A percentile compares a stretch with the other conserved stretches of the same genome.
Evolutionary conservation across 2,113 vertebrate species (phyloP).

Genomic region (Sorex fumeus): DNA sequence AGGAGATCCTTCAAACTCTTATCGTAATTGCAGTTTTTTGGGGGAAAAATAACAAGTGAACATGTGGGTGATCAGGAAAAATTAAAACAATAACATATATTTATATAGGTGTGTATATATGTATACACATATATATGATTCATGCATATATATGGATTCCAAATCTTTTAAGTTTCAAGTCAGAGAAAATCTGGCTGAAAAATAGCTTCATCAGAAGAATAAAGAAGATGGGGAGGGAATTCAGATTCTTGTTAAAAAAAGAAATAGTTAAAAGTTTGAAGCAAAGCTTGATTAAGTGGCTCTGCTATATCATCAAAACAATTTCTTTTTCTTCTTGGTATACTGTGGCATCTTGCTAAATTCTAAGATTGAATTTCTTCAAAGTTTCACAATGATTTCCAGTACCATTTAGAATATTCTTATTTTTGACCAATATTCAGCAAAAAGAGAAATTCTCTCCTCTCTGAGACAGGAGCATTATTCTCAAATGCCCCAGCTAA

Average conservation of each 20-base stretch:
- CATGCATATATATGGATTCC: too few species aligned
- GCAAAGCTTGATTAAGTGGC: background rate
- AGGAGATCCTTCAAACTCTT: background rate
- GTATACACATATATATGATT: too few species aligned
- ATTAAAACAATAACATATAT: background rate
- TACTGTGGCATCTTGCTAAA: background rate
- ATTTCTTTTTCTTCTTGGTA: conserved; percentile 45
- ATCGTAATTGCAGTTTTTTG: background rate
- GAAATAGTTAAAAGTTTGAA: conserved; percentile 23
- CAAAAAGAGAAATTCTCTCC: background rate
- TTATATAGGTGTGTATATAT: too few species aligned
- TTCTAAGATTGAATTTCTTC: background rate
- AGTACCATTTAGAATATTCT: background rate
- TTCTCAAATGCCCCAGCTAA: background rate
- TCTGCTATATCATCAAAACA: background rate
- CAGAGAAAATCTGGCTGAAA: conserved; percentile 49
- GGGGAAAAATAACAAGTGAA: background rate
- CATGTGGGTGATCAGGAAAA: conserved; percentile 17
- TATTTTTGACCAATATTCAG: too few species aligned
- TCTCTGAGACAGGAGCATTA: conserved; percentile 17
- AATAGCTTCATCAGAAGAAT: background rate
- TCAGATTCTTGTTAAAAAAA: background rate
- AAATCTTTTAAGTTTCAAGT: background rate
- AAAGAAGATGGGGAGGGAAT: background rate
- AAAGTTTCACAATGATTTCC: conserved; percentile 26